Evolutionary conservation across 2,797 vertebrate species (phyloP).

Genomic region (Dendrocincla tyrannina): DNA sequence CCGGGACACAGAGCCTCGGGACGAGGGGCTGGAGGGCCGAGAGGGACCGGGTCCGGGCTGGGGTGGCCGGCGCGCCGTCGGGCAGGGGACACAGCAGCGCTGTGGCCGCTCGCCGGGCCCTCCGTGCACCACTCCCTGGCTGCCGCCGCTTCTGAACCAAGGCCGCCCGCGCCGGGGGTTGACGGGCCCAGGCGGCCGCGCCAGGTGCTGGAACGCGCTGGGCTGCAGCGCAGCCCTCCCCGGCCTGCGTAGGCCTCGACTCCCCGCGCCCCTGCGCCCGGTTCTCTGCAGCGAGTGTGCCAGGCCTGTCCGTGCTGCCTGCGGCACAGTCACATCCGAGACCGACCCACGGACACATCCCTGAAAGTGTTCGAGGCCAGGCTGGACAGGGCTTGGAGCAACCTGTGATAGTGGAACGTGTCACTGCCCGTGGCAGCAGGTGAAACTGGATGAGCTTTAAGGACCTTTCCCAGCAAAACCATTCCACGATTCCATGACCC

Average conservation of each 20-base stretch:
- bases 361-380: not conserved
- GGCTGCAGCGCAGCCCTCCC: not conserved
- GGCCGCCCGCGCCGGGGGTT: not conserved
- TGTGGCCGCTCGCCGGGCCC: not conserved
- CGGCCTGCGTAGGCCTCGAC: no score
- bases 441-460: not conserved
- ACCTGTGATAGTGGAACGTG: not conserved
- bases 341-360: no score
- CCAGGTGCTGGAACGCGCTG: not conserved
- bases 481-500: not conserved
- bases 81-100: not conserved
- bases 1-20: not conserved
- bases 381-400: not conserved
- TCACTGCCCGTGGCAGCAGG: not conserved
- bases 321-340: fast-evolving
- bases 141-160: not conserved
- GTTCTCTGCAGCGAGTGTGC: not conserved
- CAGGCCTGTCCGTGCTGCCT: not conserved
- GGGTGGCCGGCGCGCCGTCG: not conserved
- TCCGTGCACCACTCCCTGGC: not conserved
- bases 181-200: not conserved
- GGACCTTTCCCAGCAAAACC: not conserved
- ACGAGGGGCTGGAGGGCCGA: not conserved
- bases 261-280: fast-evolving
- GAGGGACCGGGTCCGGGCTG: not conserved